Conservation (phyloP, 2,888 invertebrate species). For the Saturnia japonica region DNA sequence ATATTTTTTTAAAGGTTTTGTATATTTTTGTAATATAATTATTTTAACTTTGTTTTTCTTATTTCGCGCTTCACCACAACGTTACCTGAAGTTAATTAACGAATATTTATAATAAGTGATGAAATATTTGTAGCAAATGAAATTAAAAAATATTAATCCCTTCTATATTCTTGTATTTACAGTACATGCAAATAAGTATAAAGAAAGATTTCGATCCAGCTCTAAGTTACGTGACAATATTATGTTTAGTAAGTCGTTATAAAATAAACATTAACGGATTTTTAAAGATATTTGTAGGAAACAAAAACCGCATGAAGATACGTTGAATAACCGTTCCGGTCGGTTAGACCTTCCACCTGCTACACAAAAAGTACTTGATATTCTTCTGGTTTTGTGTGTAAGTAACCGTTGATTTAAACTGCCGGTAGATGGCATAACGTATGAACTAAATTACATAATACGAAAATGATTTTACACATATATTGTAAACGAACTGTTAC, state of each 20-base stretch:
- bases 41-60: no score
- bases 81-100: no score
- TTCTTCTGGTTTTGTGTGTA: constrained; percentile 5
- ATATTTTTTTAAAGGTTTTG: no score
- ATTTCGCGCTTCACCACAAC: no score
- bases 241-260: background rate
- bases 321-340: constrained; percentile 13
- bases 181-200: background rate
- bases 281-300: background rate
- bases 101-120: no score
- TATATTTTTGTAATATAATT: no score
- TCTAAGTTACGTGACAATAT: background rate
- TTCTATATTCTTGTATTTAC: background rate
- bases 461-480: no score
- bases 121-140: background rate
- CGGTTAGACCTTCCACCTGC: constrained; percentile 15
- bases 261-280: background rate
- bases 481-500: no score
- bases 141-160: background rate
- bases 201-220: background rate
- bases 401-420: constrained; percentile 6
- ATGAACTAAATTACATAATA: background rate
- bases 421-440: background rate
- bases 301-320: background rate
- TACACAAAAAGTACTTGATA: constrained; percentile 3